A percentile compares a stretch with the other conserved stretches of the same genome.
These are phyloP conservation scores for Zygothrica quintamaculata DNA, from an alignment of 2,888 invertebrate species.

Conservation along the genomic window DNA sequence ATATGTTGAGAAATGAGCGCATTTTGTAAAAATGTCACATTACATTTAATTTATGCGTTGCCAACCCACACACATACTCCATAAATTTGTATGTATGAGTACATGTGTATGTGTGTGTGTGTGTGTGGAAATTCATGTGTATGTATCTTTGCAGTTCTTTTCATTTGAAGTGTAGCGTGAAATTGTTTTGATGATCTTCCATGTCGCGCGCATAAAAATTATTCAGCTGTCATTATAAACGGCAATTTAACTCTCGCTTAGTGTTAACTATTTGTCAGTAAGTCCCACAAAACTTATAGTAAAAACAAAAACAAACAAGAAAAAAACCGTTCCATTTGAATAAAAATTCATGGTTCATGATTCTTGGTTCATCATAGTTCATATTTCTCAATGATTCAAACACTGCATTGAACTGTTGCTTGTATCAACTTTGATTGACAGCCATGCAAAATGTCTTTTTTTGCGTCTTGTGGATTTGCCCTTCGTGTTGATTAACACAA, in stretches of 20 bases:
- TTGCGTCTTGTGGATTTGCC: conserved; percentile 38
- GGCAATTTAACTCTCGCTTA: conserved; percentile 62
- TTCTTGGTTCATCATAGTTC: not conserved
- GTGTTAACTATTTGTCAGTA: conserved; percentile 58
- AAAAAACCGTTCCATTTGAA: no score
- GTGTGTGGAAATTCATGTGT: conserved; percentile 29
- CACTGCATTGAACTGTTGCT: not conserved
- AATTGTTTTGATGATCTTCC: conserved; percentile 67
- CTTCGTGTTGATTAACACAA: conserved; percentile 64
- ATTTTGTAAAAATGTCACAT: conserved; percentile 84
- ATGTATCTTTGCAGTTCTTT: conserved; percentile 37
- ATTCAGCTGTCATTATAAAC: conserved; percentile 63
- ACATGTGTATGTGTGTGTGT: conserved; percentile 25
- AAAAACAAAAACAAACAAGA: no score
- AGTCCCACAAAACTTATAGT: no score
- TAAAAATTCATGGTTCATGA: conserved; percentile 25
- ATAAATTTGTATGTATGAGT: conserved; percentile 36
- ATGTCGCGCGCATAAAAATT: conserved; percentile 56
- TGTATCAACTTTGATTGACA: conserved; percentile 53
- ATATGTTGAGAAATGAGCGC: conserved; percentile 83
- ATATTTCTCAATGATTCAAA: no score
- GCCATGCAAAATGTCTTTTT: conserved; percentile 58
- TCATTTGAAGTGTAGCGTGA: conserved; percentile 66
- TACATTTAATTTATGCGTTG: conserved; percentile 83
- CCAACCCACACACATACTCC: conserved; percentile 42